A percentile compares a stretch with the other conserved stretches of the same genome.
phyloP scores from a whole-genome alignment of 2,888 invertebrate species.

The Tenthredo livida region DNA sequence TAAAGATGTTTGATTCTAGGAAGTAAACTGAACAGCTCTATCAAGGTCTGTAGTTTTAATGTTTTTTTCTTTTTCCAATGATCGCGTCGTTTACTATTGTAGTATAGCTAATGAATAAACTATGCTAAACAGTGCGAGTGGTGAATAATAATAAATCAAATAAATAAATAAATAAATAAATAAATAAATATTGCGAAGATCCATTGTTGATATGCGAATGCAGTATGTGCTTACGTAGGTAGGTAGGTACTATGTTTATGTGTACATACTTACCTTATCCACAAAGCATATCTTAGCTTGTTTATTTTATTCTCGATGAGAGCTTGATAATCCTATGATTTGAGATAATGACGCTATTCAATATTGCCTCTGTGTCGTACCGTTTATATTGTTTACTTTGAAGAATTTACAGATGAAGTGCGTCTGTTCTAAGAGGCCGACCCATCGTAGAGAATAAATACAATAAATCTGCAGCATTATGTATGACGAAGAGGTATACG shows the following conservation, averaged over 20 bases:
- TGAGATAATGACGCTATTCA: neutral
- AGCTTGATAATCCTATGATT: neutral
- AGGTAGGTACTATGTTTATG: too few species aligned
- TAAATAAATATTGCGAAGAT: neutral
- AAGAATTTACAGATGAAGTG: neutral
- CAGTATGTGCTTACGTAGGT: too few species aligned
- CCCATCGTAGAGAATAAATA: neutral
- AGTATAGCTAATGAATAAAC: neutral
- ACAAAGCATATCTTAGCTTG: neutral
- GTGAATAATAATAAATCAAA: neutral
- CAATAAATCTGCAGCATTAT: neutral
- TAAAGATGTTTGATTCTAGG: neutral
- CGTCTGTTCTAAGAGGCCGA: neutral
- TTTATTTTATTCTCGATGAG: neutral
- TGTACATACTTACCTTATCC: too few species aligned
- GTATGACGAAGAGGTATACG: constrained; percentile 24
- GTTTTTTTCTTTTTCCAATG: too few species aligned
- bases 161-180: too few species aligned
- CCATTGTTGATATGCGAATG: neutral
- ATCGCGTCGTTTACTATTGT: neutral
- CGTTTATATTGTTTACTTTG: neutral
- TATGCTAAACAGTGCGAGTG: neutral
- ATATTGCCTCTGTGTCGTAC: neutral
- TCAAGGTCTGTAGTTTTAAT: neutral
- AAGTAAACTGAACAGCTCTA: neutral